A percentile compares a stretch with the other conserved stretches of the same genome.
phyloP scores from a whole-genome alignment of 2,113 vertebrate species.

The Lynx canadensis region DNA sequence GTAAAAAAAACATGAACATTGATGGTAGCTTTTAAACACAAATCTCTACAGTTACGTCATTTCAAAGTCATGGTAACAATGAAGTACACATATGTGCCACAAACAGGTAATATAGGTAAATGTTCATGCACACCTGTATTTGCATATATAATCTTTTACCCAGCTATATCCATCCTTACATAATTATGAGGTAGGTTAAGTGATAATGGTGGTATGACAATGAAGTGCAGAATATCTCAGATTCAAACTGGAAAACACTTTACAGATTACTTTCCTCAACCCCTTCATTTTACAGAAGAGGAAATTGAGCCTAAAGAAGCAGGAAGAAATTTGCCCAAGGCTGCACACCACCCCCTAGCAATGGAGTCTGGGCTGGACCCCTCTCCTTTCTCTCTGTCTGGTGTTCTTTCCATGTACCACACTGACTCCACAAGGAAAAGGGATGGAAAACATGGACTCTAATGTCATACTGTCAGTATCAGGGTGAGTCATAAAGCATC shows the following conservation, averaged over 20 bases:
- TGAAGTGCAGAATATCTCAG: neutral
- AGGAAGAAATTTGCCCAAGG: neutral
- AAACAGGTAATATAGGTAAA: neutral
- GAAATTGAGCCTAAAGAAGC: neutral
- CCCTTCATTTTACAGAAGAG: neutral
- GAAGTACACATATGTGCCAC: neutral
- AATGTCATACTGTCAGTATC: slow-evolving; percentile 79
- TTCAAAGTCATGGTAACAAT: neutral
- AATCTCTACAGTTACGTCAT: neutral
- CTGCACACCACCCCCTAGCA: neutral
- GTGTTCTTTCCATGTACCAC: neutral
- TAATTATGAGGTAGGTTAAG: neutral
- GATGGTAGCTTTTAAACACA: neutral
- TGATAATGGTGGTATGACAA: no score
- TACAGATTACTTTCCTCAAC: neutral
- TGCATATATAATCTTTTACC: neutral
- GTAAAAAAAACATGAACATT: neutral
- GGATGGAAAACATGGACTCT: slow-evolving; percentile 67
- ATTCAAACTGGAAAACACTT: neutral
- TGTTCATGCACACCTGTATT: neutral
- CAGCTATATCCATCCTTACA: neutral
- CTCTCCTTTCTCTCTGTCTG: neutral
- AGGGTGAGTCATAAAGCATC: slow-evolving; percentile 81
- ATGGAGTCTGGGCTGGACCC: neutral
- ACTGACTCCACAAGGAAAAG: slow-evolving; percentile 67